Base-by-base conservation (phyloP, 2,113 vertebrate species). In the Passer montanus region DNA sequence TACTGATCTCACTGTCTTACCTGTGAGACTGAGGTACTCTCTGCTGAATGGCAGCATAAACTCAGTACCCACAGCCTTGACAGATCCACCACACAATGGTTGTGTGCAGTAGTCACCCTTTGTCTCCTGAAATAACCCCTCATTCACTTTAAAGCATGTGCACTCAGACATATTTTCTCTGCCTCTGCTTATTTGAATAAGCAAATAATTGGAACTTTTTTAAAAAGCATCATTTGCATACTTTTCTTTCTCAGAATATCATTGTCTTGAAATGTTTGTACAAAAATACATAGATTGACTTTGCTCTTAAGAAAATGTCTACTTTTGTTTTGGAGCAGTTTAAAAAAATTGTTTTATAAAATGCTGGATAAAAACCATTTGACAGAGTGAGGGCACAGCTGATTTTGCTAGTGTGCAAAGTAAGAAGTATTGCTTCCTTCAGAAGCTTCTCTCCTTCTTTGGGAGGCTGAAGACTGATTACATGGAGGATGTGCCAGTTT, bases 401-500 rank as follows among this genome's bases (percentile, higher is more conserved):
- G 84, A 67, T 95, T 93, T 91, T 64, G 83, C 84, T 95, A 81
- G 74, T 79, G 64, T 95, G 79, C 70, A 18, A 14, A 89, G 63
- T 60, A 75, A 20, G 39, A 94, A 86, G 88, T 83, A 87, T 50
- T 50, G 15, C 43, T 90, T 89, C 47, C 43, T 89, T 94, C 76
- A 96, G 89, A 93, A 93, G 46, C 46, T 78, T 79, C 89, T 93
- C 82, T 89, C 84, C 84, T 94, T 73, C 84, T 84, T 76, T 93
- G 39, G 75, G 85, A 95, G 84, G 44, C 74, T n/a, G 24, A 75
- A 94, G 79, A 77, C 44, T 82, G 69, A 93, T 85, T 91, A 88
- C 47, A 14, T 68, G 73, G 85, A 91, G 85, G 77, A 89, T 84
- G 67, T 87, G 76, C 77, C 93, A 90, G 37, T 84, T 94, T 92